Conservation (phyloP, 2,888 invertebrate genomes). For the Physocephala rufipes region DNA sequence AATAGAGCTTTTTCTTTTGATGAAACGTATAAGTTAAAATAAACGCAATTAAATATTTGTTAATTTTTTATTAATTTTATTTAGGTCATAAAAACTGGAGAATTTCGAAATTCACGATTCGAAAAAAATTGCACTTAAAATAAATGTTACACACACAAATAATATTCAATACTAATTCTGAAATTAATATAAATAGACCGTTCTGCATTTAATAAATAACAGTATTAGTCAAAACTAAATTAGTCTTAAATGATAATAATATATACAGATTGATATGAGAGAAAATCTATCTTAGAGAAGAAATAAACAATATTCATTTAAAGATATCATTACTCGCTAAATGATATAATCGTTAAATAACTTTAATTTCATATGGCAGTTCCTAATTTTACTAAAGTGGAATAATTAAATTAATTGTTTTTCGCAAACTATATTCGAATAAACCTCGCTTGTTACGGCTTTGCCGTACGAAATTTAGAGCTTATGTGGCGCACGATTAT, state of each 20-base stretch:
- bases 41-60: slow-evolving; percentile 1
- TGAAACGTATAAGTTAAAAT: background rate
- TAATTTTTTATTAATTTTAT: slow-evolving; percentile 15
- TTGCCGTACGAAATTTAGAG: background rate
- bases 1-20: too few species aligned
- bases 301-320: background rate
- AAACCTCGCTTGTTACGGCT: background rate
- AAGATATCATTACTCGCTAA: background rate
- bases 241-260: slow-evolving; percentile 14
- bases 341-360: background rate
- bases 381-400: slow-evolving; percentile 3
- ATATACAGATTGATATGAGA: background rate
- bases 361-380: background rate
- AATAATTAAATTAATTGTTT: background rate
- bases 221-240: slow-evolving; percentile 1
- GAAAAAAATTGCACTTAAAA: slow-evolving; percentile 28
- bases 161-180: background rate
- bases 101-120: slow-evolving; percentile 13
- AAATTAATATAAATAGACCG: background rate
- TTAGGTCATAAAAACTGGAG: slow-evolving; percentile 28
- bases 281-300: too few species aligned
- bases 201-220: background rate
- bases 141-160: slow-evolving; percentile 5
- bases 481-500: background rate
- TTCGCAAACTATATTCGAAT: background rate